Base-by-base conservation (phyloP, 2,113 vertebrate genomes). In the Polyodon spathula region DNA sequence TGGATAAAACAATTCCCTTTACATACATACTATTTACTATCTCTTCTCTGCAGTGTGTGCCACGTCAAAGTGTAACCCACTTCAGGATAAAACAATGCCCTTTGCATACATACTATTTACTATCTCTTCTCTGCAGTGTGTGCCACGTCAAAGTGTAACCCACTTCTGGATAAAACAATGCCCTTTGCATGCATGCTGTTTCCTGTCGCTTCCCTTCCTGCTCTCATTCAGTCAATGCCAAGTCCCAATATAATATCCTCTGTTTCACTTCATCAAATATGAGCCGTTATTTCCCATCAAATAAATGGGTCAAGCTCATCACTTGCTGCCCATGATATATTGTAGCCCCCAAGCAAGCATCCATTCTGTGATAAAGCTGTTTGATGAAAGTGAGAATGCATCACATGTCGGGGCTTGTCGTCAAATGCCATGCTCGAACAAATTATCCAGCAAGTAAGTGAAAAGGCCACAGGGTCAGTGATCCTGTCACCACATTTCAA, bases 51-150 rank as follows among this genome's bases (percentile, higher is more conserved):
- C n/a, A n/a, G n/a, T n/a, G n/a, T n/a, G n/a, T n/a, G n/a, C n/a
- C n/a, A n/a, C n/a, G n/a, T n/a, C n/a, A n/a, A n/a, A n/a, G n/a
- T n/a, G n/a, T n/a, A n/a, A n/a, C n/a, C n/a, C n/a, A n/a, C n/a
- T n/a, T n/a, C n/a, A n/a, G n/a, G n/a, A n/a, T n/a, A n/a, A n/a
- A n/a, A n/a, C n/a, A n/a, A n/a, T n/a, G n/a, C n/a, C n/a, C 46
- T 50, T 50, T 50, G 4, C 11, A 8, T 50, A 5, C 46, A 50
- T 50, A 50, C n/a, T 4, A n/a, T n/a, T 50, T 57, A 10, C 17
- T 57, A 39, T 57, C 55, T n/a, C 38, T 57, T 40, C 55, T n/a
- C 55, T 57, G 40, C 55, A 57, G 37, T 57, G 38, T 40, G 6
- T 37, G 40, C 15, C 56, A 57, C 14, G 10, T n/a, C n/a, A n/a